Evolutionary conservation across 2,797 vertebrate species (phyloP).

Genomic region (Enteromius unitaeniatus): DNA sequence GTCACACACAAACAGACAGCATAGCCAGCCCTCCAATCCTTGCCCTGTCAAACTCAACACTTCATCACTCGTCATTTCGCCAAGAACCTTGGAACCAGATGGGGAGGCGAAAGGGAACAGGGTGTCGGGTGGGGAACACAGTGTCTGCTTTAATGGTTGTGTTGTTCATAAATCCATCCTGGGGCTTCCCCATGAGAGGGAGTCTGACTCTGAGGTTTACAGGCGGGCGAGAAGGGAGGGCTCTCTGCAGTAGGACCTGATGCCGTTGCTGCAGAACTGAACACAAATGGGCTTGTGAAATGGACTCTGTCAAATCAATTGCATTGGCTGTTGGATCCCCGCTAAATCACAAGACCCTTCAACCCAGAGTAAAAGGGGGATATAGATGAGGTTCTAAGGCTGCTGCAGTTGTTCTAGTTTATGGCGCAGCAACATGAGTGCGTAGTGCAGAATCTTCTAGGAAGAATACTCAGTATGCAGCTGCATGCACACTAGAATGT

Average conservation of each 20-base stretch:
- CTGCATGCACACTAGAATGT: conserved; percentile 7
- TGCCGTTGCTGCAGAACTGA: conserved; percentile 42
- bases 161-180: conserved; percentile 58
- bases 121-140: conserved; percentile 13
- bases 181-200: conserved; percentile 31
- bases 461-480: conserved; percentile 7
- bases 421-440: conserved; percentile 32
- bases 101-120: conserved; percentile 2
- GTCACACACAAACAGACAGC: conserved; percentile 56
- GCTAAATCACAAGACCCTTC: conserved; percentile 36
- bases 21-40: conserved; percentile 13
- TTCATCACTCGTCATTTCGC: conserved; percentile 57
- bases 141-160: conserved; percentile 54
- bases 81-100: conserved; percentile 29
- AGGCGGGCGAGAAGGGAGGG: conserved; percentile 10
- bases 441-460: not conserved
- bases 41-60: conserved; percentile 58
- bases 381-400: not conserved
- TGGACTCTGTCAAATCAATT: conserved; percentile 48
- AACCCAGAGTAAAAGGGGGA: not conserved
- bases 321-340: conserved; percentile 23
- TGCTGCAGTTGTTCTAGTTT: conserved; percentile 14
- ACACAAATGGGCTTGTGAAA: conserved; percentile 49
- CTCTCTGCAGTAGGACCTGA: conserved; percentile 48
- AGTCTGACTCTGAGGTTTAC: conserved; percentile 34